Conservation (phyloP, 2,888 invertebrate genomes). For the Teleiodes luculella region DNA sequence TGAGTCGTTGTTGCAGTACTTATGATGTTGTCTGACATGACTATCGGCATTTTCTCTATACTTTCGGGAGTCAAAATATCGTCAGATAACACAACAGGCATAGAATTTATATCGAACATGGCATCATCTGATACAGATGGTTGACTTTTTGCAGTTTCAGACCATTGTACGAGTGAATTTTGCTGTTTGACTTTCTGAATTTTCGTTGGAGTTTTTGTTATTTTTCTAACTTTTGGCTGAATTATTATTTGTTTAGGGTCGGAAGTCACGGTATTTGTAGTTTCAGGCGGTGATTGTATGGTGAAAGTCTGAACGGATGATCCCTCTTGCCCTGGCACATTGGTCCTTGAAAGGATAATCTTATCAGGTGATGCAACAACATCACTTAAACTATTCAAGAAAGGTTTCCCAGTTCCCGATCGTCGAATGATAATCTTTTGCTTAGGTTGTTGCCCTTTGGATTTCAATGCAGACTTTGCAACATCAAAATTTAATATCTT, state of each 20-base stretch:
- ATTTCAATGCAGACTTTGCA: slow-evolving; percentile 52
- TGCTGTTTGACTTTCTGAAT: slow-evolving; percentile 58
- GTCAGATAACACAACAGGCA: slow-evolving; percentile 86
- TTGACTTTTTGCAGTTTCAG: slow-evolving; percentile 39
- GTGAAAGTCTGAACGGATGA: slow-evolving; percentile 66
- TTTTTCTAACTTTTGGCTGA: slow-evolving; percentile 62
- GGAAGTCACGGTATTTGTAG: slow-evolving; percentile 27
- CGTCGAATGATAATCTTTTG: slow-evolving; percentile 72
- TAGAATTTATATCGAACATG: slow-evolving; percentile 85
- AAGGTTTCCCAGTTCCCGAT: slow-evolving; percentile 49
- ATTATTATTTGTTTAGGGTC: slow-evolving; percentile 62
- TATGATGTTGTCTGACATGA: slow-evolving; percentile 70
- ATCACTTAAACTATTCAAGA: slow-evolving; percentile 57
- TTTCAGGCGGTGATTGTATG: slow-evolving; percentile 58
- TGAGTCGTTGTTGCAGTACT: background rate
- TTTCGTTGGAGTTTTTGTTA: slow-evolving; percentile 53
- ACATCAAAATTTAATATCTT: slow-evolving; percentile 71
- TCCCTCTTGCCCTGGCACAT: slow-evolving; percentile 44
- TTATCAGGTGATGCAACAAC: slow-evolving; percentile 54
- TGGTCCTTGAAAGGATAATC: slow-evolving; percentile 61
- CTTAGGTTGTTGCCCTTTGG: slow-evolving; percentile 53
- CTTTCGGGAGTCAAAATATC: slow-evolving; percentile 83
- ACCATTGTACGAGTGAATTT: slow-evolving; percentile 46
- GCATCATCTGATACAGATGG: slow-evolving; percentile 52
- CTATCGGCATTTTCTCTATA: slow-evolving; percentile 83